Base-by-base conservation (phyloP, 2,888 invertebrate genomes). In the Hymenopus coronatus region DNA sequence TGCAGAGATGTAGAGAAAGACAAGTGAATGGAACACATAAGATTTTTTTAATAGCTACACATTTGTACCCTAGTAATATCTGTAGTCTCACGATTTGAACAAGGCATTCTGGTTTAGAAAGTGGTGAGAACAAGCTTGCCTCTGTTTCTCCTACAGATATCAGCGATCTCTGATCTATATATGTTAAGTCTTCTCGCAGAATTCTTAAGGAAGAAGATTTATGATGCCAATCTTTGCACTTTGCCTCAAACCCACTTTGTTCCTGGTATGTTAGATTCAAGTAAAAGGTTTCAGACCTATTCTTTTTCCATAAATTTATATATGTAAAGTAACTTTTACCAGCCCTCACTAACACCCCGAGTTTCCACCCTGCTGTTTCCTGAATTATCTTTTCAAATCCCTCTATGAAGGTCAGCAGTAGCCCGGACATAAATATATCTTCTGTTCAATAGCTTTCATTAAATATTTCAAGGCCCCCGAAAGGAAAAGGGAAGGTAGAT, bases 361-460 rank as follows among this genome's bases (percentile, higher is more conserved):
- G 54, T 70, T 70, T 70, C 54, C 54, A 70, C 54, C 20, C 15
- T 20, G 54, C 54, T 70, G 54, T 70, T 25, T 70, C 20, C 54
- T 4, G 54, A 70, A 25, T 70, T 20, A 70, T 70, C 54, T 70
- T 70, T 70, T 70, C 54, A 70, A 70, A 20, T 70, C 54, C 40
- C 25, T 25, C 54, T 20, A 70, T 20, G 54, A 70, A 70, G 54
- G 54, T 70, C 54, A 70, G 25, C 54, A 20, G 54, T 70, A 70
- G 54, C 15, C 54, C 54, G 54, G 54, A 70, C 54, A 70, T 70
- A 70, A 70, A 70, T 70, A 70, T 70, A 70, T 20, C 54, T 46
- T 85, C 28, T 27, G 40, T 85, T 85, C 85, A 85, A 85, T 85
- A 85, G 85, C 14, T 85, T 85, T 85, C 85, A 85, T 85, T 85